A percentile compares a stretch with the other conserved stretches of the same genome.
Evolutionary conservation across 1,140 invertebrate genomes (phyloP).

Genomic region (Helicorthomorpha holstii): DNA sequence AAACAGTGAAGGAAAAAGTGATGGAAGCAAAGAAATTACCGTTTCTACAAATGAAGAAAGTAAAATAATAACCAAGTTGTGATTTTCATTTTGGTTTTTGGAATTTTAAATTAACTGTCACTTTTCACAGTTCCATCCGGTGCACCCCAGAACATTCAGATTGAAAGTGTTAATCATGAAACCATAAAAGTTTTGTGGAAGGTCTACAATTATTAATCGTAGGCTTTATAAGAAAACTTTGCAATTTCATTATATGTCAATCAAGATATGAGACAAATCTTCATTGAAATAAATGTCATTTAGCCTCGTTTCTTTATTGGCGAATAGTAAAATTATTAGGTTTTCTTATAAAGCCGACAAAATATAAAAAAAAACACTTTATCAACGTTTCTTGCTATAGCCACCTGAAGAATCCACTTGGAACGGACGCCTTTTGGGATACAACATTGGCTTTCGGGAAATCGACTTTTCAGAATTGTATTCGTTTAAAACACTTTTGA

Average conservation of each 20-base stretch:
- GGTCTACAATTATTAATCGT: slow-evolving; percentile 21
- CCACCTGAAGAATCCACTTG: slow-evolving; percentile 70
- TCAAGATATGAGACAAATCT: too few relatives aligned
- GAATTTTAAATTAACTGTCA: neutral
- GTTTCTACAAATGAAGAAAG: neutral
- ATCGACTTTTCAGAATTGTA: slow-evolving; percentile 21
- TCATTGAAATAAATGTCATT: too few relatives aligned
- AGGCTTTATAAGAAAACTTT: slow-evolving; percentile 11
- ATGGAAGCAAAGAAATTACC: slow-evolving; percentile 57
- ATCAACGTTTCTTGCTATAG: slow-evolving; percentile 71
- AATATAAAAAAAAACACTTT: too few relatives aligned
- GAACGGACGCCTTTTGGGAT: slow-evolving; percentile 82
- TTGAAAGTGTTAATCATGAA: slow-evolving; percentile 71
- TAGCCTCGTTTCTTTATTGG: too few relatives aligned
- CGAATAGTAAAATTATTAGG: too few relatives aligned
- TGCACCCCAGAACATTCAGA: slow-evolving; percentile 61
- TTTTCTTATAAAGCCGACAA: too few relatives aligned
- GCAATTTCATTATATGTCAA: slow-evolving; percentile 18
- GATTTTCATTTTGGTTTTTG: neutral
- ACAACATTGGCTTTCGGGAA: slow-evolving; percentile 42
- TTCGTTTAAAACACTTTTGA: slow-evolving; percentile 17
- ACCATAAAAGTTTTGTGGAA: slow-evolving; percentile 69
- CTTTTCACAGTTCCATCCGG: slow-evolving; percentile 56
- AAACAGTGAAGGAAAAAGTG: slow-evolving; percentile 68
- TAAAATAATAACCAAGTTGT: neutral